Evolutionary conservation across 2,888 invertebrate genomes (phyloP), one percentile per base, ranked within the genome.

Genomic region (Arctia plantaginis): DNA sequence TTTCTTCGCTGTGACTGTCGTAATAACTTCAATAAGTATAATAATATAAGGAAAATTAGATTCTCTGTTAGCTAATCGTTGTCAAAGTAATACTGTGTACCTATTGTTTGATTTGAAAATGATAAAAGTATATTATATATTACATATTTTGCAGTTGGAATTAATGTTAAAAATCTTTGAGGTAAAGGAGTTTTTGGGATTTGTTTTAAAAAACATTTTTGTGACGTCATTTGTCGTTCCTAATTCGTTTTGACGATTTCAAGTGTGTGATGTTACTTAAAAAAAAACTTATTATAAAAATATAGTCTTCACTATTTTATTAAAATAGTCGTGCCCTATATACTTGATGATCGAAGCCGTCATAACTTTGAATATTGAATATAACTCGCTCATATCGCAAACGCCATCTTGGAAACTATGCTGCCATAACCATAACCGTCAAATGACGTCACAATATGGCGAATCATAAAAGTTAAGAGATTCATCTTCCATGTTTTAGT

Each of bases 61-160:
- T 87, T 90, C 88, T 87, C 88, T 91, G 91, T 93, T 92, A 91
- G 90, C 88, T 90, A 83, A 89, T 90, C 90, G 89, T 91, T 91
- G 89, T 91, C 91, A 74, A 90, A 90, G 85, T 90, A 89, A 86
- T 89, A 87, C 84, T 88, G 87, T 88, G 86, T 90, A 89, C 86
- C 86, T 87, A 87, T 89, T 91, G 90, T 91, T 93, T 92, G 88
- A 88, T 89, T 85, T 81, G 80, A 86, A 88, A 86, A 88, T 87
- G 62, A 41, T 86, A 86, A 85, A 87, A 87, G 77, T 86, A 86
- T 87, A 85, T 84, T 80, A 69, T 86, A 80, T 84, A 85, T 76
- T 78, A 71, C 78, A 83, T 86, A 85, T 86, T 87, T 88, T 88
- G 87, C 90, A 91, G 90, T 91, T 92, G 81, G 87, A 86, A 87